phyloP scores from a whole-genome alignment of 2,797 vertebrate genomes.

The Fringilla coelebs region DNA sequence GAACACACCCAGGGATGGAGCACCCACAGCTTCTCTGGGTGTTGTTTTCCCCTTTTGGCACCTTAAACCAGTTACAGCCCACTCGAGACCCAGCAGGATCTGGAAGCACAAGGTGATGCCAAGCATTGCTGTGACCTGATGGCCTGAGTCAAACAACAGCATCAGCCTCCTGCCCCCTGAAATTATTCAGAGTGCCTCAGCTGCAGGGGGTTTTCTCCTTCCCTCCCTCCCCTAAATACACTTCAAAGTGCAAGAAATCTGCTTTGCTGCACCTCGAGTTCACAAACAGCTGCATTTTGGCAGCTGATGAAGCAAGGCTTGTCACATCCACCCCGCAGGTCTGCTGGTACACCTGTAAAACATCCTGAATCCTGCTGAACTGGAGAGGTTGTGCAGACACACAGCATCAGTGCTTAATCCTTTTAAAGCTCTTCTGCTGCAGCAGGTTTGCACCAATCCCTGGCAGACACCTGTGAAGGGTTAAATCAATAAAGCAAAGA shows the following conservation, averaged over 20 bases:
- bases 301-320: background rate
- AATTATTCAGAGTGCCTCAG: background rate
- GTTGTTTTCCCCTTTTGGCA: background rate
- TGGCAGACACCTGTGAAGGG: constrained; percentile 12
- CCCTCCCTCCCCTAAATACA: background rate
- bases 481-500: constrained; percentile 48
- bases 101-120: background rate
- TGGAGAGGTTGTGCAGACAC: background rate
- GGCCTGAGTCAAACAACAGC: background rate
- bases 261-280: background rate
- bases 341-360: background rate
- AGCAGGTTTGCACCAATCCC: background rate
- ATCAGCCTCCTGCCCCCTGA: background rate
- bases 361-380: background rate
- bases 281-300: background rate
- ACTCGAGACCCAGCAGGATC: background rate
- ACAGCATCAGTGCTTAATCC: background rate
- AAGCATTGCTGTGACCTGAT: background rate
- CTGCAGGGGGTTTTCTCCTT: background rate
- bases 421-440: background rate
- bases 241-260: background rate
- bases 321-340: background rate
- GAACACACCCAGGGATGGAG: background rate
- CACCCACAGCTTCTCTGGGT: background rate
- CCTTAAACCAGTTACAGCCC: background rate